phyloP scores from a whole-genome alignment of 2,888 invertebrate species.

The Zhuqinia jingwanae region DNA sequence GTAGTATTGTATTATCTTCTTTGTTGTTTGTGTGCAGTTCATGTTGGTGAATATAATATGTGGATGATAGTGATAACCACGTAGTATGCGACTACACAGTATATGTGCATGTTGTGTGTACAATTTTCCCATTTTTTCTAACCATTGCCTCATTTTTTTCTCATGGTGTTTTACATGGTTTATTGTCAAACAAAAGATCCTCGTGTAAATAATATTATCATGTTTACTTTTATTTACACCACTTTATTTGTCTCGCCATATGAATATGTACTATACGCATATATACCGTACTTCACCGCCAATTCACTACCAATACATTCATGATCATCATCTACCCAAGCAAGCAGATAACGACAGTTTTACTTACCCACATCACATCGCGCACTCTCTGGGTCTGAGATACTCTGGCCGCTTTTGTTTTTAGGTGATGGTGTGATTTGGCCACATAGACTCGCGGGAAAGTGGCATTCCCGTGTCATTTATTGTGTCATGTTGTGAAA shows the following conservation, averaged over 20 bases:
- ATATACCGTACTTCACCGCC: too few species aligned
- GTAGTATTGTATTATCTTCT: too few species aligned
- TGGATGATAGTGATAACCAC: constrained; percentile 13
- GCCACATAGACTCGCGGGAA: neutral
- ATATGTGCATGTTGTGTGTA: too few species aligned
- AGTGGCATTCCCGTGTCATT: constrained; percentile 11
- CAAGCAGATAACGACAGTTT: constrained; percentile 5
- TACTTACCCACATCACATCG: constrained; percentile 10
- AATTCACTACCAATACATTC: too few species aligned
- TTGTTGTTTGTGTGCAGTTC: neutral
- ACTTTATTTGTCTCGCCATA: too few species aligned
- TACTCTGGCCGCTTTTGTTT: too few species aligned
- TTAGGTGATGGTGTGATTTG: constrained; percentile 24
- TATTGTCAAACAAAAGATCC: neutral
- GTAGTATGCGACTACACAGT: too few species aligned
- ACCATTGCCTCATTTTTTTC: neutral
- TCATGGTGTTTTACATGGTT: constrained; percentile 9
- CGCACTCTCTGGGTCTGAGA: neutral
- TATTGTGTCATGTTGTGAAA: constrained; percentile 38
- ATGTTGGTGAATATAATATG: constrained; percentile 38
- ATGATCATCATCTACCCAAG: too few species aligned
- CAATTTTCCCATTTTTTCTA: neutral
- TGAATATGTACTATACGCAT: too few species aligned
- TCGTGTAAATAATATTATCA: too few species aligned
- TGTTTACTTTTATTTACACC: too few species aligned